Evolutionary conservation across 2,888 invertebrate species (phyloP), one percentile per base, ranked within the genome.

Genomic region (Hemicrepidius hirtus): DNA sequence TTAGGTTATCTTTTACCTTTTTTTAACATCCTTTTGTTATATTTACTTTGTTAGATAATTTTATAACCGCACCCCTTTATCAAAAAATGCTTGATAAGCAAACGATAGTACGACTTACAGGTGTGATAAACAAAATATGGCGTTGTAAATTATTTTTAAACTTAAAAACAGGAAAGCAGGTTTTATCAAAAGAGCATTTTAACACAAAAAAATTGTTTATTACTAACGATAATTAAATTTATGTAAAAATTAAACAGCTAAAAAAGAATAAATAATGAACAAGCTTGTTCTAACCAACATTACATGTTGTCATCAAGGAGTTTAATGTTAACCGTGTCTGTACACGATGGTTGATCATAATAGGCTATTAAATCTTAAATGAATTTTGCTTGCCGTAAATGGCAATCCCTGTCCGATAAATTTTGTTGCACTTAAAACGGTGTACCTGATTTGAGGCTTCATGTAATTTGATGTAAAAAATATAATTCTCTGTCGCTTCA

Each of bases 11-110:
- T 70, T 57, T 13, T 20, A 24, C 28, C 40, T 65, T 71, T 60
- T n/a, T 71, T 71, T 50, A 53, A 71, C 67, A 71, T 71, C 49
- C 72, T 50, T 71, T 64, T 68, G 68, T 68, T 64, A 63, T 63
- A 64, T 67, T 66, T 71, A 35, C 41, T 67, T 60, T 66, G 13
- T 35, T 59, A 49, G 53, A 53, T 69, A 69, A 64, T 69, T 63
- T 28, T 20, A 21, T 32, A 57, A 41, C 50, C 46, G 41, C 37
- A 53, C 37, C 40, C 44, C n/a, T 57, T 60, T 60, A 60, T 60
- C 60, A 40, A 60, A 16, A 35, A 24, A 10, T 37, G 16, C 16
- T 28, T 57, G 60, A 60, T 60, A 60, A 60, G 24, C 41, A 24
- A 41, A 57, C 12, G 57, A 66, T 66, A 65, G 53, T 40, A 21